Conservation (phyloP, 2,888 invertebrate species). For the Lasioglossum oenotherae region DNA sequence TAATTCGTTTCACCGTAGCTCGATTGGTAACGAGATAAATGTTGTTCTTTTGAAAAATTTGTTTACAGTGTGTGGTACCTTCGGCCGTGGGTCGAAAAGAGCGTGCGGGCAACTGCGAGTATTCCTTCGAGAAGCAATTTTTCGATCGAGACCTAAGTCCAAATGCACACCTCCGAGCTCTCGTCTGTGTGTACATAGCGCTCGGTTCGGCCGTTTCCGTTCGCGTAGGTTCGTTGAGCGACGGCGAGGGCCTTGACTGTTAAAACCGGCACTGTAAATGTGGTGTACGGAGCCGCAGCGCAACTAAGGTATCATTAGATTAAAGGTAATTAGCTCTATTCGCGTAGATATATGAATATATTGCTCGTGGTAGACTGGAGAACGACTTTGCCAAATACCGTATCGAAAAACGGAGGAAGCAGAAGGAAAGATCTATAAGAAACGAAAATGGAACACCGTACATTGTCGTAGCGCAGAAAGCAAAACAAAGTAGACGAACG, state of each 20-base stretch:
- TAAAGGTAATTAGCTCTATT: conserved; percentile 66
- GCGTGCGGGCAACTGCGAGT: conserved; percentile 22
- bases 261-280: conserved; percentile 55
- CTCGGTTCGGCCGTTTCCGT: conserved; percentile 33
- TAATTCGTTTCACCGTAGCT: neutral
- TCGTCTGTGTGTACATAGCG: conserved; percentile 54
- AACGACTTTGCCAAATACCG: conserved; percentile 49
- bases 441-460: conserved; percentile 8
- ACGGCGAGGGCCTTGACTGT: conserved; percentile 50
- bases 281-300: conserved; percentile 50
- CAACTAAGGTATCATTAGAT: conserved; percentile 73
- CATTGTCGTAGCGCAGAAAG: conserved; percentile 66
- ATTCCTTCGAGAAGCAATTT: conserved; percentile 53
- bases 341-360: conserved; percentile 55
- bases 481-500: conserved; percentile 6
- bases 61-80: conserved; percentile 57
- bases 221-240: conserved; percentile 33
- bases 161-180: conserved; percentile 51
- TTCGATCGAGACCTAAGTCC: conserved; percentile 54
- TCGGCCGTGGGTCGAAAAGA: conserved; percentile 38
- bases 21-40: neutral
- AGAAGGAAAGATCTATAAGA: neutral
- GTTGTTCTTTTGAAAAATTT: conserved; percentile 34
- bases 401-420: conserved; percentile 44
- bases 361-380: conserved; percentile 55